Evolutionary conservation across 2,888 invertebrate genomes (phyloP).

Genomic region (Pachymerium ferrugineum): DNA sequence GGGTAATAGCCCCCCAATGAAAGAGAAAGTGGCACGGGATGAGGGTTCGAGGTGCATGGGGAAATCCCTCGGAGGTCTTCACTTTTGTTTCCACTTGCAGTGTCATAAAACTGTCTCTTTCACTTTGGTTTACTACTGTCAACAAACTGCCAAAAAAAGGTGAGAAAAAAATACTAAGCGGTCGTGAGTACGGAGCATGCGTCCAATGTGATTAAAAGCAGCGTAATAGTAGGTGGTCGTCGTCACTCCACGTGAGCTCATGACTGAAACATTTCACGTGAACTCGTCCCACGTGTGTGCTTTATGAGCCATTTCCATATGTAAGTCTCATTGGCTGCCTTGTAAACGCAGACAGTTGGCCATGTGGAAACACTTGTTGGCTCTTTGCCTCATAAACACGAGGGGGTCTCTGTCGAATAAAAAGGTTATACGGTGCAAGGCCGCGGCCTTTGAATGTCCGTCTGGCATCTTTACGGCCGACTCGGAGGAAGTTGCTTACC

Average conservation of each 20-base stretch:
- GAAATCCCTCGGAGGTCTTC: conserved; percentile 24
- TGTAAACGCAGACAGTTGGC: conserved; percentile 22
- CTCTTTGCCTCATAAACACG: neutral
- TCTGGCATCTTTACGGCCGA: neutral
- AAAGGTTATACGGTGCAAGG: conserved; percentile 22
- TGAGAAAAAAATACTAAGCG: neutral
- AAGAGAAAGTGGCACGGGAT: neutral
- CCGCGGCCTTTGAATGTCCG: neutral
- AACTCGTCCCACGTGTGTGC: conserved; percentile 23
- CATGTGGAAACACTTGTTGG: conserved; percentile 24
- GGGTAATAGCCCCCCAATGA: conserved; percentile 23
- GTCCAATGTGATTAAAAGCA: neutral
- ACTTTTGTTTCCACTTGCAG: conserved; percentile 20
- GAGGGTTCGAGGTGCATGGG: conserved; percentile 3
- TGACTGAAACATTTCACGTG: conserved; percentile 25
- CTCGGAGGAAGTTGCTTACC: neutral
- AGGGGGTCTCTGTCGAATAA: neutral
- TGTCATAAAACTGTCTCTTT: conserved; percentile 19
- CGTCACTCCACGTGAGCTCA: conserved; percentile 25
- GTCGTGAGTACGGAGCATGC: neutral
- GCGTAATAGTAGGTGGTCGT: conserved; percentile 5
- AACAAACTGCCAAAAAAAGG: neutral
- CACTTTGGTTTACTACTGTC: conserved; percentile 9
- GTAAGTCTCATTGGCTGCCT: conserved; percentile 11
- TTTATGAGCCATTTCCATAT: conserved; percentile 25